These are phyloP conservation scores for Felis chaus DNA, from an alignment of 2,113 vertebrate species.

Conservation along the genomic window DNA sequence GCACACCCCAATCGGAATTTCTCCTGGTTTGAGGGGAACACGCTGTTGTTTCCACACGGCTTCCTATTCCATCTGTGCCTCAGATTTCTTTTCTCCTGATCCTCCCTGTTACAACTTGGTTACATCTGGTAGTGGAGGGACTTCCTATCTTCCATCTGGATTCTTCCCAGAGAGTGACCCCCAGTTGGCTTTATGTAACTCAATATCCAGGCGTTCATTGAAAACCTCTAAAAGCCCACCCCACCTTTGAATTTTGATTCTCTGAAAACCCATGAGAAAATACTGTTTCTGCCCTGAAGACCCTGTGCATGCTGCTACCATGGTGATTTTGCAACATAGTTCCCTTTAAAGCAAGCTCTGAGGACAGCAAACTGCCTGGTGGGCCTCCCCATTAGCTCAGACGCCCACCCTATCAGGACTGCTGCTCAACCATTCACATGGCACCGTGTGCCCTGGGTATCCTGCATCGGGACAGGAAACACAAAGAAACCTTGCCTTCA, in stretches of 20 bases:
- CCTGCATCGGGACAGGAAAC: not conserved
- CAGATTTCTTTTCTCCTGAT: not conserved
- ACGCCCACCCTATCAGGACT: accelerated
- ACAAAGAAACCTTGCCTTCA: not conserved
- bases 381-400: not conserved
- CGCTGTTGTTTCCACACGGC: accelerated
- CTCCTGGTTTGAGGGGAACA: not conserved
- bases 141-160: not conserved
- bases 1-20: not conserved
- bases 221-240: not conserved
- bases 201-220: not conserved
- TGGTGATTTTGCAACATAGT: not conserved
- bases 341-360: not conserved
- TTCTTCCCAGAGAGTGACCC: not conserved
- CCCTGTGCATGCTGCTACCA: not conserved
- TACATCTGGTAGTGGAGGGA: not conserved
- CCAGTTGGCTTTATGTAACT: not conserved
- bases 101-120: not conserved
- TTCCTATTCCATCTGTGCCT: not conserved
- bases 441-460: not conserved
- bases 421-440: not conserved
- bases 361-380: too few relatives aligned
- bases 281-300: not conserved
- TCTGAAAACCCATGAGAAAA: not conserved
- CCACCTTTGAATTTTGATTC: not conserved